Conservation (phyloP, 2,888 invertebrate species). For the Vanessa cardui region DNA sequence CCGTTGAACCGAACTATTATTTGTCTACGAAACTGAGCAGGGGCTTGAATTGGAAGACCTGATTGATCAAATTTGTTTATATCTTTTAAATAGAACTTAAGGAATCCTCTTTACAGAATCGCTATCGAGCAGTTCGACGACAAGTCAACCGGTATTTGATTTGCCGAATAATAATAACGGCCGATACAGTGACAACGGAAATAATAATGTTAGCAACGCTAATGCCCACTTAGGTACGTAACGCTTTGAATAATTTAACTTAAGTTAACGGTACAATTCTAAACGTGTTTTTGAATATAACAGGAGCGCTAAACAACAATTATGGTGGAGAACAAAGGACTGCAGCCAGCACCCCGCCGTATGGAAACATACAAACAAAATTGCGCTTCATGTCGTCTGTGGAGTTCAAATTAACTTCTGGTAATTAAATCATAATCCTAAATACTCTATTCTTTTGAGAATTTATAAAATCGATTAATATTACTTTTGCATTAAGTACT, state of each 20-base stretch:
- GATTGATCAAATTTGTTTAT: too few relatives aligned
- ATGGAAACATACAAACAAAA: slow-evolving; percentile 83
- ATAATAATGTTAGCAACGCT: slow-evolving; percentile 40
- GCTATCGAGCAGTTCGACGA: slow-evolving; percentile 84
- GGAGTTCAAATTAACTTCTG: slow-evolving; percentile 90
- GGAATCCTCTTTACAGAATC: slow-evolving; percentile 69
- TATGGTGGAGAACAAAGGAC: slow-evolving; percentile 61
- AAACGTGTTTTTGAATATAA: slow-evolving; percentile 1
- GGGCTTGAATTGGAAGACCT: too few relatives aligned
- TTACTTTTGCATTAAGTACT: too few relatives aligned
- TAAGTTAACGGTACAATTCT: not conserved
- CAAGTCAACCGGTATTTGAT: slow-evolving; percentile 74
- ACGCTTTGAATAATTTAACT: not conserved
- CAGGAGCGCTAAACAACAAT: slow-evolving; percentile 47
- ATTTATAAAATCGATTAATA: too few relatives aligned
- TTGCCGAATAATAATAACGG: slow-evolving; percentile 53
- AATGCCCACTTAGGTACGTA: slow-evolving; percentile 57
- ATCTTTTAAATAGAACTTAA: not conserved
- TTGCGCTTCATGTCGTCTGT: slow-evolving; percentile 92
- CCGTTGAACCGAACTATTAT: too few relatives aligned
- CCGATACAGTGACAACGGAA: slow-evolving; percentile 58
- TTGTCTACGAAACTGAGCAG: too few relatives aligned
- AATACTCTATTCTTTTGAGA: not conserved
- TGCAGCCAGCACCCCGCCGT: slow-evolving; percentile 60
- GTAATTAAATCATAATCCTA: slow-evolving; percentile 66